Evolutionary conservation across 2,797 vertebrate genomes (phyloP), one percentile per base, ranked within the genome.

Genomic region (Bradypus variegatus): DNA sequence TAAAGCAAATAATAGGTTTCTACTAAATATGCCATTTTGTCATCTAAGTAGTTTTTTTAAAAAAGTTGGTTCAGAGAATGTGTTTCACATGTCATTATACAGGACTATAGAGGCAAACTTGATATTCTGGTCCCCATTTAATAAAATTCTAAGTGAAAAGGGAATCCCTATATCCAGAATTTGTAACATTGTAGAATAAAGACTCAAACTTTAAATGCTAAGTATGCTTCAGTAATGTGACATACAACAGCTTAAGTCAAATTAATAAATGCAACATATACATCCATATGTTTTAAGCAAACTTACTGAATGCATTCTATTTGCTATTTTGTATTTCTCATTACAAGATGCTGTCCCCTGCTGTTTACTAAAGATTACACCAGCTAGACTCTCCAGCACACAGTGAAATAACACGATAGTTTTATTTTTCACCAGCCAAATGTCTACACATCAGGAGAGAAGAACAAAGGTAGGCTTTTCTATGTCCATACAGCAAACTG

Each of bases 331-430:
- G 62, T 90, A 72, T 89, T 92, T 94, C 69, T 94, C 89, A 88
- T 93, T 95, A 94, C 77, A 88, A 95, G 89, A 91, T 95, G 80
- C 88, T 96, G 89, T 95, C 91, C 93, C 93, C 94, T 95, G 89
- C 93, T 94, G 95, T 95, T 93, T 94, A 94, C n/a, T 91, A 48
- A 92, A 88, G 87, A 93, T 93, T 73, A 76, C n/a, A 70, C 60
- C 55, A 88, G 21, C 45, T 67, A 92, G 48, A 89, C 67, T 89
- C 75, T 91, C 3, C 60, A 78, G 55, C 58, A n/a, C 6, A 80
- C 11, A 81, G 50, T 38, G 41, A 91, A 89, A 92, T 72, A 86
- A 70, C 76, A 31, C 11, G 80, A 38, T 38, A 38, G n/a, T 53
- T 82, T 79, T 72, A 13, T 62, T 82, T 45, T 91, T 33, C 58